Conservation (phyloP, 2,113 vertebrate genomes). For the Lethenteron camtschaticum region DNA sequence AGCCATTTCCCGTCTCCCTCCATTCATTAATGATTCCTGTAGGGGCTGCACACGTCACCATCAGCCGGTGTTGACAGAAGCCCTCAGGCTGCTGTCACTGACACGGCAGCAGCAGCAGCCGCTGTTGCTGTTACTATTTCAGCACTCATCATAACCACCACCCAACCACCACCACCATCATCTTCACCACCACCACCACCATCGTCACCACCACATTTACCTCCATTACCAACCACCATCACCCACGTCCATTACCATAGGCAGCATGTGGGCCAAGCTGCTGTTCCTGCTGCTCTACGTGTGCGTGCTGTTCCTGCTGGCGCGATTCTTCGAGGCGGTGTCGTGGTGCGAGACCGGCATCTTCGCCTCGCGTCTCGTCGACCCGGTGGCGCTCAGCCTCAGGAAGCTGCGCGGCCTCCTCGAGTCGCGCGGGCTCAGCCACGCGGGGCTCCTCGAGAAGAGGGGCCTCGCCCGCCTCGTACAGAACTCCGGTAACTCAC, state of each 20-base stretch:
- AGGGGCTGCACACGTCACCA: too few relatives aligned
- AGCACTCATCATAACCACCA: too few relatives aligned
- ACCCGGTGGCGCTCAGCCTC: slow-evolving; percentile 68
- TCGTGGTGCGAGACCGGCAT: slow-evolving; percentile 85
- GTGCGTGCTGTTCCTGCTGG: slow-evolving; percentile 55
- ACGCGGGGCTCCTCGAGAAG: slow-evolving; percentile 63
- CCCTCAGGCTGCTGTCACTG: too few relatives aligned
- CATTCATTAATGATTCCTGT: too few relatives aligned
- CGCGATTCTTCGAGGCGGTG: slow-evolving; percentile 66
- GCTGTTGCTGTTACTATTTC: too few relatives aligned
- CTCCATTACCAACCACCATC: neutral
- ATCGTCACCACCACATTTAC: neutral
- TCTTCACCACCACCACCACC: too few relatives aligned
- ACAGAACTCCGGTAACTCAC: slow-evolving; percentile 51
- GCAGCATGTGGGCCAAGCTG: slow-evolving; percentile 71
- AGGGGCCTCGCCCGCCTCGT: slow-evolving; percentile 69
- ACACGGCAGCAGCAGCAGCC: too few relatives aligned
- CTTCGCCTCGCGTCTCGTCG: slow-evolving; percentile 70
- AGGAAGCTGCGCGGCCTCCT: slow-evolving; percentile 68
- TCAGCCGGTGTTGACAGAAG: too few relatives aligned
- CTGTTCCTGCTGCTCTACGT: slow-evolving; percentile 78
- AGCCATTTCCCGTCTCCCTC: too few relatives aligned
- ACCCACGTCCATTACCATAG: too few relatives aligned
- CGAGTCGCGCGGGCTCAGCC: slow-evolving; percentile 61
- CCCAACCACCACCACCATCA: neutral